phyloP scores from a whole-genome alignment of 1,140 invertebrate genomes.

The Euschistus heros region DNA sequence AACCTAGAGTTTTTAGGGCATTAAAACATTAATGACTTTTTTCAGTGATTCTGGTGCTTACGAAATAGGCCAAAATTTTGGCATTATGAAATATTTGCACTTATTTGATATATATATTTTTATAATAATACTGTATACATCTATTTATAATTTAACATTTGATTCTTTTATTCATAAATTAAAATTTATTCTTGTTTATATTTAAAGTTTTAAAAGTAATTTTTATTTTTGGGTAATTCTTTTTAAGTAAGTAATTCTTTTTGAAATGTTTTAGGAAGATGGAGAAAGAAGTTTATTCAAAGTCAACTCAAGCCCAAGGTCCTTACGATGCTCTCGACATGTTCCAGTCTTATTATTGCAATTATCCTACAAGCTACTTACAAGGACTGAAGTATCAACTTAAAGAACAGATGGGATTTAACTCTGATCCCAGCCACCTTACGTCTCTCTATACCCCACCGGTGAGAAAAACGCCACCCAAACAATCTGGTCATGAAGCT shows the following conservation, averaged over 20 bases:
- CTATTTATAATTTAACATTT: too few relatives aligned
- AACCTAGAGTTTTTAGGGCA: too few relatives aligned
- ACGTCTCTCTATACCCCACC: background rate
- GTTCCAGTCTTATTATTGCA: constrained; percentile 8
- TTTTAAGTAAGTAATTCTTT: background rate
- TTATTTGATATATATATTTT: too few relatives aligned
- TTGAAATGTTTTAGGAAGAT: background rate
- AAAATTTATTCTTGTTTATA: too few relatives aligned
- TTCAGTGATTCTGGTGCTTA: too few relatives aligned
- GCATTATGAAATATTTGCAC: too few relatives aligned
- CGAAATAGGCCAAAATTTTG: too few relatives aligned
- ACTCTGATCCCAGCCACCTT: background rate
- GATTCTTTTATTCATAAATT: too few relatives aligned
- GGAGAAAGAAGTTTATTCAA: constrained; percentile 11
- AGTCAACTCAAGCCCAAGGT: background rate
- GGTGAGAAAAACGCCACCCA: background rate
- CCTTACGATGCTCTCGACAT: background rate
- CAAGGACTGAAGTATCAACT: constrained; percentile 3
- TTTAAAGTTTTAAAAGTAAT: too few relatives aligned
- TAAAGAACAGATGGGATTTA: background rate
- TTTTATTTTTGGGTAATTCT: too few relatives aligned
- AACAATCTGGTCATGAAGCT: background rate
- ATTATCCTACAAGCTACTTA: background rate
- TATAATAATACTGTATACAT: too few relatives aligned
- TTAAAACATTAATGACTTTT: too few relatives aligned